A percentile compares a stretch with the other conserved stretches of the same genome.
Conservation (phyloP, 2,113 vertebrate species). For the Anhinga anhinga region DNA sequence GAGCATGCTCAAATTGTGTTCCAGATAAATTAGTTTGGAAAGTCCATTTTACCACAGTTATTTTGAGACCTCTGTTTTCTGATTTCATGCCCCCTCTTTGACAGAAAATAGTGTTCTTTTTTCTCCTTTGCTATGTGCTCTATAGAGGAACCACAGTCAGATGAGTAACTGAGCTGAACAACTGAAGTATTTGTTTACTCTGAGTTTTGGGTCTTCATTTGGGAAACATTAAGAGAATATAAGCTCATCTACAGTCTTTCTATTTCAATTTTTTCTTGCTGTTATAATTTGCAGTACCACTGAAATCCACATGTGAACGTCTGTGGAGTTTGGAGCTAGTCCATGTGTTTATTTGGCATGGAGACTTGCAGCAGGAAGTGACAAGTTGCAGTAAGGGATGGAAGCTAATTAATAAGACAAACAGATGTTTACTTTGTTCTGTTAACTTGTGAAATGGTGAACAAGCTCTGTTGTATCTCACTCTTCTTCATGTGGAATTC, state of each 20-base stretch:
- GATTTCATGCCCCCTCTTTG: not conserved
- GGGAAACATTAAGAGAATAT: not conserved
- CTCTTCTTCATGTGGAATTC: constrained; percentile 49
- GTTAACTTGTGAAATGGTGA: constrained; percentile 46
- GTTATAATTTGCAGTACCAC: not conserved
- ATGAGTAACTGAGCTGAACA: not conserved
- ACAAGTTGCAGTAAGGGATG: not conserved
- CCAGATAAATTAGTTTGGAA: not conserved
- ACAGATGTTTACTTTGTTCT: constrained; percentile 42
- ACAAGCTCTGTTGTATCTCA: constrained; percentile 44
- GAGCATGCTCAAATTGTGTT: not conserved
- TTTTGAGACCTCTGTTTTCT: not conserved
- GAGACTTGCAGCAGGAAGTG: not conserved
- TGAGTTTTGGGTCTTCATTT: not conserved
- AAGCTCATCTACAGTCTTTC: not conserved
- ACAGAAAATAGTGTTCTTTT: not conserved
- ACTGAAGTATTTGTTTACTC: constrained; percentile 22
- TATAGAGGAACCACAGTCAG: not conserved
- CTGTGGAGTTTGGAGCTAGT: not conserved
- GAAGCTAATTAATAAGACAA: not conserved
- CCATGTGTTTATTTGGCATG: not conserved
- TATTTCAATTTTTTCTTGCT: not conserved
- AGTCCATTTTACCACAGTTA: not conserved
- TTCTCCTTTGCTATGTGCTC: not conserved
- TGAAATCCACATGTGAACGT: not conserved